Base-by-base conservation (phyloP, 2,888 invertebrate genomes). In the Lamellibrachia satsuma region DNA sequence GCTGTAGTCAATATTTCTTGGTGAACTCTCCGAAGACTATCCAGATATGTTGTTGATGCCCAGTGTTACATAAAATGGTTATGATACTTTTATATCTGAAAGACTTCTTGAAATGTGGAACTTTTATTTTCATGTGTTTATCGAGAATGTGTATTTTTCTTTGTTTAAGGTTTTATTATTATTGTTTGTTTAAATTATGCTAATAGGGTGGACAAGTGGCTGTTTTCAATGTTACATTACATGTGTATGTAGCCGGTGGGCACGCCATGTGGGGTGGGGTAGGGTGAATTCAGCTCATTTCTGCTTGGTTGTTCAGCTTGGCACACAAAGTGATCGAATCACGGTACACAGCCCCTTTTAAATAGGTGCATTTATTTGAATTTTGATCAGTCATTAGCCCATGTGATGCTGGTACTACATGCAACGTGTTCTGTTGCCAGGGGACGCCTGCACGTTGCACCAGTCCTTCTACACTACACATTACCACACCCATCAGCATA, bases 1-100 rank as follows among this genome's bases (percentile, higher is more conserved):
- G 52, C 91, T 91, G 52, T 52, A 91, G 91, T 91, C 91, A 39
- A 27, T 91, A 52, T 39, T 52, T 91, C 52, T 91, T 91, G 52
- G 91, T 52, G 52, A 91, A n/a, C 39, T 52, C 15, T 52, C 15
- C 91, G 91, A 52, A 91, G 15, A 52, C 51, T 91, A 52, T 91
- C 75, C 75, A 75, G 75, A 75, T 75, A 75, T 75, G 75, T 75
- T 75, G 75, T 75, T 75, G n/a, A 22, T 75, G 75, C 75, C 15
- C 75, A 75, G 75, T 75, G 75, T 75, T 75, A 75, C 22, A 75
- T 75, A 75, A 75, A 75, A 75, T 75, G 75, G 75, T 75, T 75
- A 75, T 75, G 22, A 75, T 75, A 75, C 75, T 75, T 75, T 75
- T 75, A 75, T 75, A 75, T 75, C 75, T 75, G 75, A 75, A n/a